Conservation (phyloP, 1,140 invertebrate species). For the Lucilia cuprina region DNA sequence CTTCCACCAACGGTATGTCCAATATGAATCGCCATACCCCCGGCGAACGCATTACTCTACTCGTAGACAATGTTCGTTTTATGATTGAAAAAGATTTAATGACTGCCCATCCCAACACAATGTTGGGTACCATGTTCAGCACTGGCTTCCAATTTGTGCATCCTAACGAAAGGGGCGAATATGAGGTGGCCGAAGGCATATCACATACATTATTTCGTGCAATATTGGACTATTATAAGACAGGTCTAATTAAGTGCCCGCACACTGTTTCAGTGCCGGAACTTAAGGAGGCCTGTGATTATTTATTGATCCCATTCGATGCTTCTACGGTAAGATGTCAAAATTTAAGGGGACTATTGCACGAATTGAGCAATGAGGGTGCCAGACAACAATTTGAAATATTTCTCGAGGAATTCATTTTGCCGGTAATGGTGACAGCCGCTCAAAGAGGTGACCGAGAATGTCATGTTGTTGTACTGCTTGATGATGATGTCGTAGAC, state of each 20-base stretch:
- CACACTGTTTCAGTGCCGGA: slow-evolving; percentile 88
- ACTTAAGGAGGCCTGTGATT: slow-evolving; percentile 97
- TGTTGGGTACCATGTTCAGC: slow-evolving; percentile 97
- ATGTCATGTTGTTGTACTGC: slow-evolving; percentile 92
- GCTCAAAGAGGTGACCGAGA: slow-evolving; percentile 89
- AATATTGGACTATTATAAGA: slow-evolving; percentile 95
- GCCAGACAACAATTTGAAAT: slow-evolving; percentile 95
- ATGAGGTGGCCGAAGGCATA: slow-evolving; percentile 97
- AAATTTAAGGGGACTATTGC: slow-evolving; percentile 91
- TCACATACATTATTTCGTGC: slow-evolving; percentile 94
- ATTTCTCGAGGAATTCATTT: slow-evolving; percentile 93
- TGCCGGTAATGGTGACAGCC: slow-evolving; percentile 95
- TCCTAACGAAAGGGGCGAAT: slow-evolving; percentile 95
- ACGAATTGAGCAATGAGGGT: slow-evolving; percentile 98
- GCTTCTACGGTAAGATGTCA: slow-evolving; percentile 94
- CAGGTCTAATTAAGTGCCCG: slow-evolving; percentile 84
- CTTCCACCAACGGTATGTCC: neutral
- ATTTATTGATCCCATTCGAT: slow-evolving; percentile 97
- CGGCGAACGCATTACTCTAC: slow-evolving; percentile 75
- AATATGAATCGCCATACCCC: slow-evolving; percentile 33
- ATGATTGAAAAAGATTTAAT: slow-evolving; percentile 91
- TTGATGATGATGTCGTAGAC: slow-evolving; percentile 96
- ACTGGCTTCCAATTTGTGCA: slow-evolving; percentile 92
- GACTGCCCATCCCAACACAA: slow-evolving; percentile 89
- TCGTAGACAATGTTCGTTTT: slow-evolving; percentile 93